These are phyloP conservation scores for Drosophila tristis DNA, from an alignment of 1,140 invertebrate genomes.

Conservation along the genomic window DNA sequence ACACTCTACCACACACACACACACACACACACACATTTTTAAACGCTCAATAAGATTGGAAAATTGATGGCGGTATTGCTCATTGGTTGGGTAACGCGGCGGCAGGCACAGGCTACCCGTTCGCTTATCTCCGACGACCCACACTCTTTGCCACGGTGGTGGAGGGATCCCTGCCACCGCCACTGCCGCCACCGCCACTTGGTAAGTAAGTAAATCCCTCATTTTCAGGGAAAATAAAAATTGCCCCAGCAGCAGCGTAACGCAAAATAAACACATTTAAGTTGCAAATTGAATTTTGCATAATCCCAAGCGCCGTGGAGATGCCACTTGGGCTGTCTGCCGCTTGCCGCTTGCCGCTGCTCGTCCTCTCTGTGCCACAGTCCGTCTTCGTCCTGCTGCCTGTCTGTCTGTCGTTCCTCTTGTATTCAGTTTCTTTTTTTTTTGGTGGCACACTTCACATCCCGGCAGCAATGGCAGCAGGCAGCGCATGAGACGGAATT, in stretches of 20 bases:
- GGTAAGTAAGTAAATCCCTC: slow-evolving; percentile 72
- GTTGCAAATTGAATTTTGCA: slow-evolving; percentile 84
- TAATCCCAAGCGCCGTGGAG: slow-evolving; percentile 71
- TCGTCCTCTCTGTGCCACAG: background rate
- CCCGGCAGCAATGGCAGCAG: slow-evolving; percentile 14
- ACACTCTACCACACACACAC: slow-evolving; percentile 8
- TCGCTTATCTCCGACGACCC: slow-evolving; percentile 34
- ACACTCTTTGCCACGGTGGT: background rate
- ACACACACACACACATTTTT: slow-evolving; percentile 53
- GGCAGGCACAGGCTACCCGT: slow-evolving; percentile 33
- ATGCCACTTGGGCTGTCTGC: slow-evolving; percentile 38
- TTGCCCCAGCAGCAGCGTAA: slow-evolving; percentile 79
- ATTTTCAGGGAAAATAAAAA: slow-evolving; percentile 83
- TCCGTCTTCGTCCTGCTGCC: slow-evolving; percentile 42
- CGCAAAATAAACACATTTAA: slow-evolving; percentile 84
- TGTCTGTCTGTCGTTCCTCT: slow-evolving; percentile 35
- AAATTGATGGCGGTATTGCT: slow-evolving; percentile 76
- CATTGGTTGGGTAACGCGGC: slow-evolving; percentile 61
- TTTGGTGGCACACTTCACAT: slow-evolving; percentile 46
- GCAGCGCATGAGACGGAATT: slow-evolving; percentile 79
- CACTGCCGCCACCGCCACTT: slow-evolving; percentile 19
- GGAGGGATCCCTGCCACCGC: background rate
- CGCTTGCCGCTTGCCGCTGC: background rate
- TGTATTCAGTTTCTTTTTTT: slow-evolving; percentile 14
- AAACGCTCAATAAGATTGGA: slow-evolving; percentile 82